Evolutionary conservation across 2,797 vertebrate genomes (phyloP).

Genomic region (Hipposideros larvatus): DNA sequence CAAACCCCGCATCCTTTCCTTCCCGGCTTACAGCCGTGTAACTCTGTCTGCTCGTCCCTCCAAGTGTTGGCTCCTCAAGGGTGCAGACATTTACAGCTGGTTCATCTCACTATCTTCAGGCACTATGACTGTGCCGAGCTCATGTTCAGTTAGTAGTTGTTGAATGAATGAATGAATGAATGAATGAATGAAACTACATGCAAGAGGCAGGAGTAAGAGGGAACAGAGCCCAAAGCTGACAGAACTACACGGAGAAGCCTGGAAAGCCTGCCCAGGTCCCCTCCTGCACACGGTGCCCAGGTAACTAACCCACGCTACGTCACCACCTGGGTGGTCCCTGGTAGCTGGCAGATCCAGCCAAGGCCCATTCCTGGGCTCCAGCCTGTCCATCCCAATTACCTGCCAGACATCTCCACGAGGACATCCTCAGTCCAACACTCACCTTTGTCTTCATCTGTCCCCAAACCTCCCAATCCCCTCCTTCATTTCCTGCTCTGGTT

Average conservation of each 20-base stretch:
- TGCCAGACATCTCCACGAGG: rapidly evolving
- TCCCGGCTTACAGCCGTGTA: neutral
- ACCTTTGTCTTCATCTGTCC: neutral
- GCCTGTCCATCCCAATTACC: rapidly evolving
- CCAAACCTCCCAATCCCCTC: rapidly evolving
- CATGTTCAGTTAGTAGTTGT: no score
- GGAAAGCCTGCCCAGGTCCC: neutral
- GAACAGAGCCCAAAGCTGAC: neutral
- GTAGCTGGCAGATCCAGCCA: neutral
- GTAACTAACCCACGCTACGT: neutral
- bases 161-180: neutral
- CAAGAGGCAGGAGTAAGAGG: neutral
- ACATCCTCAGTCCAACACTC: neutral
- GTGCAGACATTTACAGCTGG: neutral
- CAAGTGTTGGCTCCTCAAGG: neutral
- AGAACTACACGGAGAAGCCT: neutral
- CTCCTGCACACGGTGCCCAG: neutral
- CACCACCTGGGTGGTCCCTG: no score
- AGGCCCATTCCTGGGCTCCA: neutral
- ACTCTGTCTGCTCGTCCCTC: neutral
- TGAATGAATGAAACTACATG: neutral
- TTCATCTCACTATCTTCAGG: neutral
- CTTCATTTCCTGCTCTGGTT: neutral
- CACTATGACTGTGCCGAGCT: neutral
- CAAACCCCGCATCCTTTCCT: neutral